Percentiles rank a stretch among this genome's conserved stretches.
phyloP scores from a whole-genome alignment of 2,797 vertebrate genomes.

The Hydrolagus colliei region DNA sequence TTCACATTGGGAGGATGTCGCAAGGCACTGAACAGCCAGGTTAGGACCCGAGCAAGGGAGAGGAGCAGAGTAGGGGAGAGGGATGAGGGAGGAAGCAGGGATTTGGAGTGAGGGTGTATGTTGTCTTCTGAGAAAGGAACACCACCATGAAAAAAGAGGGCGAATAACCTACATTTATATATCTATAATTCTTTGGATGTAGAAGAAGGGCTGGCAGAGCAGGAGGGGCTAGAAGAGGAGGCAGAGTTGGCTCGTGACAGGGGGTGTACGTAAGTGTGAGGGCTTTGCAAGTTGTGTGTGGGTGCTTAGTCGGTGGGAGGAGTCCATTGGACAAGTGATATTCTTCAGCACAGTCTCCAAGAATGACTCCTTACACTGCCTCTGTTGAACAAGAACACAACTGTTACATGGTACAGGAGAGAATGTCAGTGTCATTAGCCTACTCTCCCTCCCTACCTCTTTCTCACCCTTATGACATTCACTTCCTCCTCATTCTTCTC shows the following conservation, averaged over 20 bases:
- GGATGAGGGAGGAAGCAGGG: background rate
- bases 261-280: too few relatives aligned
- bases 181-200: background rate
- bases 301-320: conserved; percentile 37
- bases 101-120: background rate
- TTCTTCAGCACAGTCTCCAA: conserved; percentile 50
- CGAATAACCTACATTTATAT: background rate
- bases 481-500: too few relatives aligned
- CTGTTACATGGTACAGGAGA: background rate
- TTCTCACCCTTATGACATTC: too few relatives aligned
- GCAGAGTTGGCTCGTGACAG: background rate
- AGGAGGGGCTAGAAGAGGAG: background rate
- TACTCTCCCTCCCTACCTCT: too few relatives aligned
- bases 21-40: too few relatives aligned
- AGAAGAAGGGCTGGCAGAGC: background rate
- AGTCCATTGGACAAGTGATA: conserved; percentile 46
- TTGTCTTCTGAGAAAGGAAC: background rate
- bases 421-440: too few relatives aligned
- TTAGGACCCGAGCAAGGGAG: too few relatives aligned
- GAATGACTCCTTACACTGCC: conserved; percentile 50
- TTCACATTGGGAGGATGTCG: too few relatives aligned
- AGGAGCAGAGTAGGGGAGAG: background rate
- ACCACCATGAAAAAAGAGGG: background rate
- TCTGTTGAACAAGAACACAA: conserved; percentile 39
- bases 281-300: too few relatives aligned